Percentiles rank a stretch among this genome's conserved stretches.
These are phyloP conservation scores for Hirtodrosophila confusa DNA, from an alignment of 2,888 invertebrate genomes.

Conservation along the genomic window DNA sequence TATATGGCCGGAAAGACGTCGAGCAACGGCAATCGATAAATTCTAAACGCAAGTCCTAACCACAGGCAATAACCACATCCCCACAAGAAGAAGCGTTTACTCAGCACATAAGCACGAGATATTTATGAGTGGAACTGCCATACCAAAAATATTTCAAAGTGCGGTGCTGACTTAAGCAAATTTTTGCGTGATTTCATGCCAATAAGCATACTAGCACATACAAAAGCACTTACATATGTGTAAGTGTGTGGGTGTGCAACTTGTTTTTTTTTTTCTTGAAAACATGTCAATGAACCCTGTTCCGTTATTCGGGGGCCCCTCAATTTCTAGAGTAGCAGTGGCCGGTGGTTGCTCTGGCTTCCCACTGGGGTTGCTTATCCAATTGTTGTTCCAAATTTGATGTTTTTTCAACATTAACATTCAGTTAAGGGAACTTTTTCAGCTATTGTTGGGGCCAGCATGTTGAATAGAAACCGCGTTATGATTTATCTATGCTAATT, in stretches of 20 bases:
- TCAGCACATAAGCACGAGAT: constrained; percentile 30
- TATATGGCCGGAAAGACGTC: constrained; percentile 17
- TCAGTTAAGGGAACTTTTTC: constrained; percentile 27
- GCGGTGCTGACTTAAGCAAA: constrained; percentile 52
- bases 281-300: constrained; percentile 61
- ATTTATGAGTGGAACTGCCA: constrained; percentile 17
- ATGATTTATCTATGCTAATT: constrained; percentile 16
- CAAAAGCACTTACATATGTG: neutral
- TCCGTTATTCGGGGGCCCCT: constrained; percentile 22
- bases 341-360: constrained; percentile 19
- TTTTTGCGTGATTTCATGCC: constrained; percentile 40
- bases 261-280: constrained; percentile 10
- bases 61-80: constrained; percentile 13
- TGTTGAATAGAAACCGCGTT: constrained; percentile 1
- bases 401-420: constrained; percentile 31
- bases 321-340: constrained; percentile 11
- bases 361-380: constrained; percentile 19
- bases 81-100: constrained; percentile 27
- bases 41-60: constrained; percentile 43
- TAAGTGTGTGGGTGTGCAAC: constrained; percentile 10
- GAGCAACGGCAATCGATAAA: constrained; percentile 61
- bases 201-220: constrained; percentile 14
- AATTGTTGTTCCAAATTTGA: constrained; percentile 14
- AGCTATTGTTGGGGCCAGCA: neutral
- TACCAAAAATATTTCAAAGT: constrained; percentile 10